Percentiles rank a stretch among this genome's conserved stretches.
phyloP scores from a whole-genome alignment of 2,113 vertebrate genomes.

The Cryptoleucopteryx plumbea region DNA sequence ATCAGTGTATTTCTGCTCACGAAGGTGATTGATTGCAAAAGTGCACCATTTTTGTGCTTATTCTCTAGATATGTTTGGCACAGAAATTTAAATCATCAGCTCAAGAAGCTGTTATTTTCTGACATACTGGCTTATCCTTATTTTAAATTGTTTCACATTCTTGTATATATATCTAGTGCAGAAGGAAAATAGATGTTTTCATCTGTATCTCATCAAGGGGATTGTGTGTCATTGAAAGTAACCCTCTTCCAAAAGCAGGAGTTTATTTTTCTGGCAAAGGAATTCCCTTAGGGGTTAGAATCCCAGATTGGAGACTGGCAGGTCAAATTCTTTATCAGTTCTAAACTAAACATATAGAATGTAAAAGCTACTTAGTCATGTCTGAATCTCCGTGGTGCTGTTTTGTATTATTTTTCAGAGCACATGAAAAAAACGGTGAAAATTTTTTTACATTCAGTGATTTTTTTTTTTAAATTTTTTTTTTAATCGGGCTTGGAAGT shows the following conservation, averaged over 20 bases:
- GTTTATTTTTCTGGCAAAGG: not conserved
- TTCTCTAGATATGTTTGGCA: not conserved
- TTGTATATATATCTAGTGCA: not conserved
- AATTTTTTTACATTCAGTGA: rapidly evolving
- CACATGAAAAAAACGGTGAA: not conserved
- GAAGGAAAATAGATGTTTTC: not conserved
- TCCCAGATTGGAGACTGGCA: not conserved
- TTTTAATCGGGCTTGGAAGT: not conserved
- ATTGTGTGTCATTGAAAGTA: not conserved
- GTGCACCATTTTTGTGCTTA: not conserved
- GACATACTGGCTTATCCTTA: not conserved
- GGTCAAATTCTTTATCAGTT: not conserved
- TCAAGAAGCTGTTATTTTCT: not conserved
- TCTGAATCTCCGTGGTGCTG: not conserved
- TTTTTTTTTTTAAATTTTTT: not conserved
- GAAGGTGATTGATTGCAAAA: not conserved
- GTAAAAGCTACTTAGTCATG: not conserved
- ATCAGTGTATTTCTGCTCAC: not conserved
- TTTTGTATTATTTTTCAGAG: not conserved
- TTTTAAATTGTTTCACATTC: not conserved
- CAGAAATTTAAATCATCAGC: not conserved
- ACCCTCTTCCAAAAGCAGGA: not conserved
- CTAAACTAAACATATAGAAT: not conserved
- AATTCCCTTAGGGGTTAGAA: not conserved
- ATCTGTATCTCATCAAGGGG: not conserved